Evolutionary conservation across 2,113 vertebrate species (phyloP).

Genomic region (Calidris pygmaea): DNA sequence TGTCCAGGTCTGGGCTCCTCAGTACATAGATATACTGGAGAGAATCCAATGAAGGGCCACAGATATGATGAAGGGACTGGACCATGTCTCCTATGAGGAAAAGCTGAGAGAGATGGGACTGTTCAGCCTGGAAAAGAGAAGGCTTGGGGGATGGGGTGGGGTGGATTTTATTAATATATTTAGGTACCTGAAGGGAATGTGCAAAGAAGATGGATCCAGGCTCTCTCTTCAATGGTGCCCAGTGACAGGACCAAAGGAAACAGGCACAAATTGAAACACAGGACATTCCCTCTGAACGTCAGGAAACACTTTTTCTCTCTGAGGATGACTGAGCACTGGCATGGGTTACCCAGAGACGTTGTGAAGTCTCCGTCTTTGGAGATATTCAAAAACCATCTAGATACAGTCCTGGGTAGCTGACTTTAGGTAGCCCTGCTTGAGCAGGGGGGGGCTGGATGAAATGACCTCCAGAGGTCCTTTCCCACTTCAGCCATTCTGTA

Average conservation of each 20-base stretch:
- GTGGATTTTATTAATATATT: neutral
- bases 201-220: neutral
- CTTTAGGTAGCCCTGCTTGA: neutral
- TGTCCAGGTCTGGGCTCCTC: neutral
- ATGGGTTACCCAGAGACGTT: neutral
- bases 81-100: neutral
- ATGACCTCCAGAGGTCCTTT: neutral
- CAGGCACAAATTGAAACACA: neutral
- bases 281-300: neutral
- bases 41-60: neutral
- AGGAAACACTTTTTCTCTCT: neutral
- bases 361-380: neutral
- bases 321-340: neutral
- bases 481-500: neutral
- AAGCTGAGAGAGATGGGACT: neutral
- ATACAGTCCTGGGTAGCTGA: neutral
- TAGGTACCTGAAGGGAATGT: neutral
- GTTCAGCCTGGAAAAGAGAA: neutral
- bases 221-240: neutral
- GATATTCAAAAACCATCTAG: neutral
- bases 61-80: neutral
- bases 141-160: neutral
- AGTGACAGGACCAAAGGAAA: neutral
- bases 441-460: neutral
- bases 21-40: too few species aligned